Evolutionary conservation across 2,888 invertebrate genomes (phyloP), one percentile per base, ranked within the genome.

Genomic region (Malthinus seriepunctatus): DNA sequence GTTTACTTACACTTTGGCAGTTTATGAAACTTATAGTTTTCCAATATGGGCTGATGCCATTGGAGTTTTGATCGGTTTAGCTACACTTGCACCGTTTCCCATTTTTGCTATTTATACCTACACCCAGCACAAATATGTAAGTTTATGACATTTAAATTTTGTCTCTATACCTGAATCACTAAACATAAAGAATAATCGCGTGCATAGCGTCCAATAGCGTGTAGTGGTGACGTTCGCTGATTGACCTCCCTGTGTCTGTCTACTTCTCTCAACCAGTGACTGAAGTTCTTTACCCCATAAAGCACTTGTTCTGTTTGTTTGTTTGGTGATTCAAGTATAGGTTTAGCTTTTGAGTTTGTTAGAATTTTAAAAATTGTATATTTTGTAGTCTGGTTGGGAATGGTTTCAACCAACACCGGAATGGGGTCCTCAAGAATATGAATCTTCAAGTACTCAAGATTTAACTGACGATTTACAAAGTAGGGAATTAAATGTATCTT

Each of bases 31-130:
- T 51, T 88, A 90, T 68, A 72, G 74, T 8, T 93, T 90, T 74
- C 91, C 91, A 0, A 63, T 73, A 8, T 90, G 88, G 83, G 89
- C 91, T 9, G 86, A 88, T 64, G 74, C 80, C 1, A 73, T 91
- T 31, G 92, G 92, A 4, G 88, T 89, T 86, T 71, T 85, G 45
- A 85, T 93, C 52, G 89, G 91, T 0, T 63, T 88, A 1, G 79
- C 87, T 1, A 91, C 92, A 0, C 79, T 93, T 1, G 69, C 85
- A 0, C 83, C 90, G 1, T 84, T 93, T 70, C 88, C 90, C 0
- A 73, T 86, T 2, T 86, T 88, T 23, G 82, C 87, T 0, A 67
- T 81, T 11, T 78, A 80, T 62, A 80, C 82, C 63, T 68, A 84
- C 0, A 74, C 72, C 64, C 74, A 72, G 60, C 69, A 76, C 52